Evolutionary conservation across 2,888 invertebrate species (phyloP).

Genomic region (Andrena praecox): DNA sequence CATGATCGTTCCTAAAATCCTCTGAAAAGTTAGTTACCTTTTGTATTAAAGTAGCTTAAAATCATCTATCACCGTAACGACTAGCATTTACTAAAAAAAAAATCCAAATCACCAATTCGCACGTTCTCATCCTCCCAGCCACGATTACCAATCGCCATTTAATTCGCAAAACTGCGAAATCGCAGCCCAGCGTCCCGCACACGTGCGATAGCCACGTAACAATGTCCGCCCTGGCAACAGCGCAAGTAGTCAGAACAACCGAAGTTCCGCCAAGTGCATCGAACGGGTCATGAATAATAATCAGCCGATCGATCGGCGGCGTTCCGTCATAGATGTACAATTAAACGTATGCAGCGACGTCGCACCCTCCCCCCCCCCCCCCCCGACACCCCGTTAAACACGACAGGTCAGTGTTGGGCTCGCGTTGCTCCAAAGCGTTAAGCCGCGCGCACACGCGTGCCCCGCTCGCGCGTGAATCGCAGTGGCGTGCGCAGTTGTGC

Average conservation of each 20-base stretch:
- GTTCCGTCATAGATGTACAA: conserved; percentile 33
- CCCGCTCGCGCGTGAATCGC: conserved; percentile 9
- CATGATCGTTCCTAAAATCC: no score
- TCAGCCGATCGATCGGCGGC: conserved; percentile 35
- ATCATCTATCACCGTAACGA: no score
- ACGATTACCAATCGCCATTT: neutral
- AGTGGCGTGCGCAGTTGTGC: neutral
- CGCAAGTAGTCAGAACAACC: conserved; percentile 13
- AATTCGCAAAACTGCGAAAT: neutral
- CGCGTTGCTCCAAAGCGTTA: conserved; percentile 35
- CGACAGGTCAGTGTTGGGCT: conserved; percentile 13
- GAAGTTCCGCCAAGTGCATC: conserved; percentile 23
- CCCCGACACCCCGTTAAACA: conserved; percentile 13
- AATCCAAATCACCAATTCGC: no score
- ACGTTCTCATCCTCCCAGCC: no score
- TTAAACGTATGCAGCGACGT: conserved; percentile 30
- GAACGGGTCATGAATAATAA: conserved; percentile 43
- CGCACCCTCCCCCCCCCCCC: neutral
- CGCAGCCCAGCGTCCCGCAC: neutral
- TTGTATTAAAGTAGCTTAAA: no score
- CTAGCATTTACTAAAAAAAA: no score
- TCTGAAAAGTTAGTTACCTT: no score
- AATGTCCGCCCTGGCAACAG: neutral
- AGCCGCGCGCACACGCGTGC: conserved; percentile 24
- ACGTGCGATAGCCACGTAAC: neutral